Conservation (phyloP, 2,113 vertebrate genomes). For the Ictalurus furcatus region DNA sequence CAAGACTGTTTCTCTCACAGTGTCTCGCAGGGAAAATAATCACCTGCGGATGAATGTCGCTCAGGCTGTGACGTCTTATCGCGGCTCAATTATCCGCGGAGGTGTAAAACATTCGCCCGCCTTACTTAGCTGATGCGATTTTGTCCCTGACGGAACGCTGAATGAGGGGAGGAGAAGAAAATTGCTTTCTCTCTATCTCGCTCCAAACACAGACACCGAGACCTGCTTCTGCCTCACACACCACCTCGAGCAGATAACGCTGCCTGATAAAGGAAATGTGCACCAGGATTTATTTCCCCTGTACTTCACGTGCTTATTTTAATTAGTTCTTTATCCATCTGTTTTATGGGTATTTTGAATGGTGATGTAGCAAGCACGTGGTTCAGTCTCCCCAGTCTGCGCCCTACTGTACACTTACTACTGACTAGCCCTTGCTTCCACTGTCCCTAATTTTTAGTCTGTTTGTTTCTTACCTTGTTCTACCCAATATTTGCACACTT, state of each 20-base stretch:
- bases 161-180: slow-evolving; percentile 63
- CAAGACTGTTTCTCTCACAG: neutral
- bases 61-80: slow-evolving; percentile 65
- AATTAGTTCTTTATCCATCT: slow-evolving; percentile 24
- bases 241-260: slow-evolving; percentile 33
- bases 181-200: slow-evolving; percentile 75
- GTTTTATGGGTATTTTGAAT: neutral
- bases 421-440: neutral
- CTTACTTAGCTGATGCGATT: slow-evolving; percentile 76
- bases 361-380: no score
- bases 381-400: neutral
- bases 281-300: slow-evolving; percentile 47
- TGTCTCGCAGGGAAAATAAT: slow-evolving; percentile 1
- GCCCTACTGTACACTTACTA: neutral
- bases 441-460: neutral
- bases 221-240: slow-evolving; percentile 1
- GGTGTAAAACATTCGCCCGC: slow-evolving; percentile 75
- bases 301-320: slow-evolving; percentile 30
- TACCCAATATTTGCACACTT: neutral
- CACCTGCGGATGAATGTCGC: slow-evolving; percentile 50
- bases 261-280: slow-evolving; percentile 48
- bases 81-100: slow-evolving; percentile 67
- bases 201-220: slow-evolving; percentile 62
- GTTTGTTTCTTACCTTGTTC: neutral
- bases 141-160: slow-evolving; percentile 56